phyloP scores from a whole-genome alignment of 1,140 invertebrate genomes.

The Diprion similis region DNA sequence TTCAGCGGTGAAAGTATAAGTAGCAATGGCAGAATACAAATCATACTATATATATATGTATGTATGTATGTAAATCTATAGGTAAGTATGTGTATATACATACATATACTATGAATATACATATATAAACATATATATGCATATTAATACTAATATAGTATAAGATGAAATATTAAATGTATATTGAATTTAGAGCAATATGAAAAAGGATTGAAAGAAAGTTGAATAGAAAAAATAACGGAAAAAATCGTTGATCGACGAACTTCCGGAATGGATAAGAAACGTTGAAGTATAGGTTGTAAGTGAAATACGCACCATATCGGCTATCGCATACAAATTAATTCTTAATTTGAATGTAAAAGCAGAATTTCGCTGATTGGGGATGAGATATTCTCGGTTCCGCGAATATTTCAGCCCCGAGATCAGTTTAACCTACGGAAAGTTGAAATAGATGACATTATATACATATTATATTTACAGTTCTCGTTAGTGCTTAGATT shows the following conservation, averaged over 20 bases:
- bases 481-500: neutral
- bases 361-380: no score
- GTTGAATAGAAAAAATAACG: neutral
- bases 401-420: neutral
- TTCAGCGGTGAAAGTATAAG: no score
- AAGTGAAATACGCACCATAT: neutral
- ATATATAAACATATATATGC: neutral
- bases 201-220: no score
- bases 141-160: neutral
- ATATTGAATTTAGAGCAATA: neutral
- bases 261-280: neutral
- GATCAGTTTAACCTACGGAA: neutral
- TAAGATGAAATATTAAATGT: neutral
- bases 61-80: constrained; percentile 42
- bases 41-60: constrained; percentile 35
- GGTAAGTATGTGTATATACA: constrained; percentile 39
- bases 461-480: neutral
- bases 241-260: neutral
- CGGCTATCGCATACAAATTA: neutral
- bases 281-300: neutral
- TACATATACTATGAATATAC: no score
- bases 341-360: no score
- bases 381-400: neutral
- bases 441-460: neutral
- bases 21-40: constrained; percentile 14